A percentile compares a stretch with the other conserved stretches of the same genome.
Evolutionary conservation across 1,140 invertebrate genomes (phyloP).

Genomic region (Uloborus diversus): DNA sequence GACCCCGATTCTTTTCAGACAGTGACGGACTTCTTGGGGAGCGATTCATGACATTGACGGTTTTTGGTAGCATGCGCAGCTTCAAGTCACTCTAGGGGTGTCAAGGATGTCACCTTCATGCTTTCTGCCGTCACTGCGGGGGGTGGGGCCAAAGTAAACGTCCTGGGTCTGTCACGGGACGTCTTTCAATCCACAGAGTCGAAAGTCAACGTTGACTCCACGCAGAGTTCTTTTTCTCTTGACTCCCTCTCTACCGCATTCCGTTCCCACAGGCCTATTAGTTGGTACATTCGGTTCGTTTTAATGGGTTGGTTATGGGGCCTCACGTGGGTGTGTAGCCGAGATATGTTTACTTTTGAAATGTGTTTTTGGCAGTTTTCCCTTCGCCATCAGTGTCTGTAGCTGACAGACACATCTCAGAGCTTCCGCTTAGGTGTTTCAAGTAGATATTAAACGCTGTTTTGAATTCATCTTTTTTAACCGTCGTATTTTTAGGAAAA

Average conservation of each 20-base stretch:
- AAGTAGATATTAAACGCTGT: too few relatives aligned
- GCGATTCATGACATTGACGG: slow-evolving; percentile 25
- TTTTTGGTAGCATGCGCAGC: not conserved
- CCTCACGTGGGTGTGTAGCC: not conserved
- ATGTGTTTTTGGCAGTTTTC: not conserved
- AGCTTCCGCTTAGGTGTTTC: too few relatives aligned
- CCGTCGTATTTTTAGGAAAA: too few relatives aligned
- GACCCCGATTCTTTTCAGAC: not conserved
- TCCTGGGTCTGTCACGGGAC: slow-evolving; percentile 24
- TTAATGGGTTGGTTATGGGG: not conserved
- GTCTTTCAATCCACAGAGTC: slow-evolving; percentile 24
- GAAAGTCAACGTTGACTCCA: slow-evolving; percentile 14
- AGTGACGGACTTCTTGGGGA: not conserved
- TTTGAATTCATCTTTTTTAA: too few relatives aligned
- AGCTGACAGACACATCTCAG: too few relatives aligned
- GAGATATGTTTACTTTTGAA: not conserved
- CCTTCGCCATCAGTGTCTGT: not conserved
- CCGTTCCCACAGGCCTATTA: slow-evolving; percentile 48
- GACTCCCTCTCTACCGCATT: slow-evolving; percentile 7
- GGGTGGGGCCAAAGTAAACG: not conserved
- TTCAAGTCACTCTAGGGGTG: slow-evolving; percentile 19
- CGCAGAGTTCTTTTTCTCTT: not conserved
- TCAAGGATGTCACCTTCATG: slow-evolving; percentile 32
- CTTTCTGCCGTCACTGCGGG: not conserved
- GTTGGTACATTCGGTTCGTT: not conserved